Evolutionary conservation across 2,113 vertebrate genomes (phyloP), one percentile per base, ranked within the genome.

Genomic region (Sturnus vulgaris): DNA sequence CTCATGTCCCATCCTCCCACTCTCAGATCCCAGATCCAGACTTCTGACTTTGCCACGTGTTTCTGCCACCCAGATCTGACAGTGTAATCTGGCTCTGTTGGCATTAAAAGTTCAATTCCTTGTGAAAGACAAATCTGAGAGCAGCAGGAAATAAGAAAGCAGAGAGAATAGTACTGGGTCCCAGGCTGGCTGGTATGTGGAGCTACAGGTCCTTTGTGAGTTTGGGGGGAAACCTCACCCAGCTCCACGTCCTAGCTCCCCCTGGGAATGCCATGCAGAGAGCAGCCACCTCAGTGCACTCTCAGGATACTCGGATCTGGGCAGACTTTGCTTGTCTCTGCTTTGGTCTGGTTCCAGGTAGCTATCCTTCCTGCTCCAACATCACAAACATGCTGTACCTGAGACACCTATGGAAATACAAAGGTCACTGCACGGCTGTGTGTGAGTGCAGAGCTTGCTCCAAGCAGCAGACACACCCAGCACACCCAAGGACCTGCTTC

Each of bases 341-440:
- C 72, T 57, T 82, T 91, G 82, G 52, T 42, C 60, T 44, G 44
- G 68, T 60, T 78, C 80, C 88, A 91, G 82, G 72, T 21, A 42
- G 15, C 69, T 86, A 35, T 92, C 44, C 83, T 87, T 96, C 77
- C 94, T 87, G 64, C 63, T 91, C 60, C 72, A 49, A 15, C 35
- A n/a, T 76, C 77, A 82, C 28, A 71, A 86, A 91, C 73, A 21
- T 4, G 47, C 76, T 55, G 47, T 81, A 64, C 60, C 88, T 52
- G 77, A 86, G 92, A 90, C 77, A 81, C 76, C 91, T 68, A 70
- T 78, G 72, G 94, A 86, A 95, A 93, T 44, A 68, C 94, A 92
- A 94, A 96, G 91, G 92, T 95, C 91, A 46, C 73, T 55, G 72
- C 68, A n/a, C 33, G 3, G 4, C 69, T 33, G 35, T 28, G 19